Evolutionary conservation across 2,888 invertebrate genomes (phyloP).

Genomic region (Drosophila tripunctata): DNA sequence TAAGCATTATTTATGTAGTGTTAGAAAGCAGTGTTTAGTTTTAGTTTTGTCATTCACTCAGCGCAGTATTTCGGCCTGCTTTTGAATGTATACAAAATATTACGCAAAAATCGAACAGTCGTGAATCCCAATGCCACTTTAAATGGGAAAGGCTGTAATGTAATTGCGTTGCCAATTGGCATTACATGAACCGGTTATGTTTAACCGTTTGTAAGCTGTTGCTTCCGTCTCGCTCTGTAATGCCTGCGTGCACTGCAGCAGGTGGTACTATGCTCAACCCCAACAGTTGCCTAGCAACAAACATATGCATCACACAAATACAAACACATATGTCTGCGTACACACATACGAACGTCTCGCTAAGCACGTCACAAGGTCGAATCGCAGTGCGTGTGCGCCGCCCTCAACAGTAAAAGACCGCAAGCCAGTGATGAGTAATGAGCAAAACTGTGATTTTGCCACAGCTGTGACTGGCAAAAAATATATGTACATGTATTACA

Average conservation of each 20-base stretch:
- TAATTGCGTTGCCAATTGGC: neutral
- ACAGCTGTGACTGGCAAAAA: conserved; percentile 5
- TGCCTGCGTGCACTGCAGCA: conserved; percentile 13
- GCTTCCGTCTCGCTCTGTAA: neutral
- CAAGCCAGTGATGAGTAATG: conserved; percentile 18
- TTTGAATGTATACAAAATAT: conserved; percentile 17
- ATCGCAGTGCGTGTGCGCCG: conserved; percentile 38
- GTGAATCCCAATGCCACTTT: conserved; percentile 6
- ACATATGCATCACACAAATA: conserved; percentile 3
- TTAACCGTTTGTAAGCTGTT: conserved; percentile 20
- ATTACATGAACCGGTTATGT: neutral
- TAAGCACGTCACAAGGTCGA: conserved; percentile 56
- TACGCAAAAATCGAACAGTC: conserved; percentile 24
- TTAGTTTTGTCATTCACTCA: neutral
- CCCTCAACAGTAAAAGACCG: conserved; percentile 22
- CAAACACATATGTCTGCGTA: neutral
- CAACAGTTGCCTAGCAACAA: conserved; percentile 14
- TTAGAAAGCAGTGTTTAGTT: conserved; percentile 11
- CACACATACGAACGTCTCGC: conserved; percentile 10
- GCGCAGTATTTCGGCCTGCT: conserved; percentile 8
- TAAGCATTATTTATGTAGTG: too few species aligned
- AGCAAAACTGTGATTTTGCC: neutral
- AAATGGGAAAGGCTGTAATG: conserved; percentile 11
- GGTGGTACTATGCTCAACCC: conserved; percentile 20
- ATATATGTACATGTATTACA: too few species aligned